phyloP scores from a whole-genome alignment of 1,140 invertebrate genomes.

The Druon quercuslanigerum region DNA sequence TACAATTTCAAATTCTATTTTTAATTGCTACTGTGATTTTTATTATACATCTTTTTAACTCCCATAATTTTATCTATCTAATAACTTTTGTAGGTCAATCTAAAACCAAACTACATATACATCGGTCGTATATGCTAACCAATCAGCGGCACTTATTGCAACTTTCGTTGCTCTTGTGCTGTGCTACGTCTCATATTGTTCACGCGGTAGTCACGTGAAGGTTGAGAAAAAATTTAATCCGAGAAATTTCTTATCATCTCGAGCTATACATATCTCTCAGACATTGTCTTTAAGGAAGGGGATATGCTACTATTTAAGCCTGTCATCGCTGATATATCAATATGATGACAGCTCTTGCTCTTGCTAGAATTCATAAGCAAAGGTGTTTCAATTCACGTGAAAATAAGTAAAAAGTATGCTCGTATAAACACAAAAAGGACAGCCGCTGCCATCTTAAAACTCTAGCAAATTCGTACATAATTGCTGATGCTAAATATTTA shows the following conservation, averaged over 20 bases:
- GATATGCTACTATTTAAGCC: neutral
- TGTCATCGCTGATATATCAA: no score
- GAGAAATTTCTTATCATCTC: slow-evolving; percentile 16
- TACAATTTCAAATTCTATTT: neutral
- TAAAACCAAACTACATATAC: no score
- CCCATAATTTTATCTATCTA: no score
- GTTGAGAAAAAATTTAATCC: slow-evolving; percentile 1
- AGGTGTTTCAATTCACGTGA: no score
- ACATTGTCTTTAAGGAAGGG: slow-evolving; percentile 1
- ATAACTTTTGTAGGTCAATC: no score
- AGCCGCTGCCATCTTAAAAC: neutral
- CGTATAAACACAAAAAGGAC: neutral
- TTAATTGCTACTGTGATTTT: neutral
- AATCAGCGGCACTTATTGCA: neutral
- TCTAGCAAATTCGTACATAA: neutral
- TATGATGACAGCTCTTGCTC: no score
- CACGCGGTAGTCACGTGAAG: slow-evolving; percentile 1
- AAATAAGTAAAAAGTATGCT: no score
- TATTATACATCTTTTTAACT: no score
- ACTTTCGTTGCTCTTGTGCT: neutral
- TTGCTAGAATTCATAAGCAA: no score
- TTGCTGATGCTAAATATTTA: neutral
- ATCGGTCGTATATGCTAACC: no score
- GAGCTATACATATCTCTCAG: neutral
- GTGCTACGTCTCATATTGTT: neutral